Base-by-base conservation (phyloP, 2,888 invertebrate species). In the Pherbina coryleti region DNA sequence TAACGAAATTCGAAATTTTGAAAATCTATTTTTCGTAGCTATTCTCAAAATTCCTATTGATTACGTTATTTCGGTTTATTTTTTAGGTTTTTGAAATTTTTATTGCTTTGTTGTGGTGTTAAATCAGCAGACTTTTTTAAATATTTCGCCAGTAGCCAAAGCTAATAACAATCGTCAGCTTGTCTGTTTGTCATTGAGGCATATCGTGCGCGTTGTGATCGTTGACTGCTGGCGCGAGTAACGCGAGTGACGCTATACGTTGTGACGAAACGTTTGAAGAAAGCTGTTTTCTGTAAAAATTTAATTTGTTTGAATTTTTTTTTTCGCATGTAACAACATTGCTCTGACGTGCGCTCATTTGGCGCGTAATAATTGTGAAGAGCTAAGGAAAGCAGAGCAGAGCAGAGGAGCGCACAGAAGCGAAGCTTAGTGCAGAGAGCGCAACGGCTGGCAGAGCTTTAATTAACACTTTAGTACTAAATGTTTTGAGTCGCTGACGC, bases 401-500 rank as follows among this genome's bases (percentile, higher is more conserved):
- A n/a, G n/a, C 28, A 60, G 22, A 22, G 25, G 22, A 28, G 25
- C 25, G 57, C 57, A 57, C 19, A 57, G 25, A n/a, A 57, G 57
- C 28, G 25, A n/a, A 57, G 57, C 28, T 17, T 0, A 22, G 60
- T 19, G 7, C 3, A 28, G 60, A 60, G 55, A 34, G 71, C 28
- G 55, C 28, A 19, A 71, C 14, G 28, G 14, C 17, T 28, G 53
- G 28, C 17, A 25, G 31, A 14, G 71, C 9, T 60, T 62, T 73
- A 60, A 73, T 73, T 73, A 73, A 37, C 72, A 73, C 44, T 71
- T 71, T 17, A 8, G n/a, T 55, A 55, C 55, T 60, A 49, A 60
- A 28, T 72, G 57, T 37, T 72, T 57, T 60, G 25, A 25, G 51
- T 53, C 19, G 9, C 62, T 22, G n/a, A 8, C 4, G n/a, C 34